Percentiles rank a stretch among this genome's conserved stretches.
phyloP scores from a whole-genome alignment of 2,113 vertebrate species.

The Barbus barbus region DNA sequence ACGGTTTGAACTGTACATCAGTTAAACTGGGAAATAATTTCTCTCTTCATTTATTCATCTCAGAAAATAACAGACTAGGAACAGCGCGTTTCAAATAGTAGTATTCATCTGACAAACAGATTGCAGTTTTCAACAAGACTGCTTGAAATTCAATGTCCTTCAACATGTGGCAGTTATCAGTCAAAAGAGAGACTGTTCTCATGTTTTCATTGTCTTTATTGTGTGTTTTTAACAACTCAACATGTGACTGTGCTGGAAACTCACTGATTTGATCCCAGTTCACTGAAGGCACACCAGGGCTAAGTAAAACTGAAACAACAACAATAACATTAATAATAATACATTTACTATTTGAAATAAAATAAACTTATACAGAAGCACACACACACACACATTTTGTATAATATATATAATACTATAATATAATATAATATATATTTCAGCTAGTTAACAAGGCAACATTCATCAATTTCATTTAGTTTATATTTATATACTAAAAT shows the following conservation, averaged over 20 bases:
- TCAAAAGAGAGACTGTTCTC: not conserved
- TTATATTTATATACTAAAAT: not conserved
- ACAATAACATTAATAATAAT: too few relatives aligned
- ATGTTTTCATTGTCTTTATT: not conserved
- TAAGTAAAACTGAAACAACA: too few relatives aligned
- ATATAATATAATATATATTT: too few relatives aligned
- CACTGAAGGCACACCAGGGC: not conserved
- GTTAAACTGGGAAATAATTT: constrained; percentile 70
- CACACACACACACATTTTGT: too few relatives aligned
- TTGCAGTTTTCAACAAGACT: constrained; percentile 59
- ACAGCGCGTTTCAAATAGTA: constrained; percentile 69
- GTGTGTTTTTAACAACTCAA: not conserved
- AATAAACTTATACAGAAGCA: too few relatives aligned
- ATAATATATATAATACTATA: too few relatives aligned
- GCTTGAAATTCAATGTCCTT: constrained; percentile 64
- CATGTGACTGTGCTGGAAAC: not conserved
- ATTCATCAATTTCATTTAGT: too few relatives aligned
- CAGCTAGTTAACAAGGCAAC: too few relatives aligned
- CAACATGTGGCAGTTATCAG: constrained; percentile 41
- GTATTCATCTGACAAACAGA: constrained; percentile 61
- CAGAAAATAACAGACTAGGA: constrained; percentile 61
- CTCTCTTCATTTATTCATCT: constrained; percentile 61
- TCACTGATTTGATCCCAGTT: not conserved
- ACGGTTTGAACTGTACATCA: constrained; percentile 70
- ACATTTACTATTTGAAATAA: too few relatives aligned